These are phyloP conservation scores for Barnardius zonarius DNA, from an alignment of 2,113 vertebrate genomes.

Conservation along the genomic window DNA sequence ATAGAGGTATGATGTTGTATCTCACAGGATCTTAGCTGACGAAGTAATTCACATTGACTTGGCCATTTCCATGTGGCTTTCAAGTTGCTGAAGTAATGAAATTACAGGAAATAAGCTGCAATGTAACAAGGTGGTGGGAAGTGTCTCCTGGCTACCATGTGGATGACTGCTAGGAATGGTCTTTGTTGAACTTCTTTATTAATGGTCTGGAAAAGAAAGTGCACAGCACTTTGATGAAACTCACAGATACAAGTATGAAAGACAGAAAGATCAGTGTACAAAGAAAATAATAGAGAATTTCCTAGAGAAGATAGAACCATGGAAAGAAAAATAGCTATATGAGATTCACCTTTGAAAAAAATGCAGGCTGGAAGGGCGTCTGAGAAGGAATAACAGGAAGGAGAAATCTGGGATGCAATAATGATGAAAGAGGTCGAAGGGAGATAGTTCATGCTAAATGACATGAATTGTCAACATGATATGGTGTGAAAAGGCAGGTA, in stretches of 20 bases:
- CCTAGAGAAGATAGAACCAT: not conserved
- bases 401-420: not conserved
- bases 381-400: slow-evolving; percentile 9
- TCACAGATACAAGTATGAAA: not conserved
- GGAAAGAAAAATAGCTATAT: slow-evolving; percentile 18
- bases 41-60: slow-evolving; percentile 21
- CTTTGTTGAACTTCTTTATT: slow-evolving; percentile 13
- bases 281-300: slow-evolving; percentile 25
- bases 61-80: slow-evolving; percentile 30
- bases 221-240: slow-evolving; percentile 24
- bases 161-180: not conserved
- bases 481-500: not conserved
- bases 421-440: slow-evolving; percentile 9
- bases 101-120: slow-evolving; percentile 47
- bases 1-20: not conserved
- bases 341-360: not conserved
- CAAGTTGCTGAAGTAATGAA: slow-evolving; percentile 23
- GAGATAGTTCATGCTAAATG: not conserved
- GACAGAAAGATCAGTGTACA: not conserved
- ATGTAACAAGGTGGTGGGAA: slow-evolving; percentile 12
- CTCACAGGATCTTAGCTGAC: not conserved
- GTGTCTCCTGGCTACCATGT: slow-evolving; percentile 43
- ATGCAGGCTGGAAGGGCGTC: not conserved
- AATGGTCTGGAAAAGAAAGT: slow-evolving; percentile 32
- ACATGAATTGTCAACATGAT: not conserved